phyloP scores from a whole-genome alignment of 2,797 vertebrate genomes.

The Phoxinus dragarum region DNA sequence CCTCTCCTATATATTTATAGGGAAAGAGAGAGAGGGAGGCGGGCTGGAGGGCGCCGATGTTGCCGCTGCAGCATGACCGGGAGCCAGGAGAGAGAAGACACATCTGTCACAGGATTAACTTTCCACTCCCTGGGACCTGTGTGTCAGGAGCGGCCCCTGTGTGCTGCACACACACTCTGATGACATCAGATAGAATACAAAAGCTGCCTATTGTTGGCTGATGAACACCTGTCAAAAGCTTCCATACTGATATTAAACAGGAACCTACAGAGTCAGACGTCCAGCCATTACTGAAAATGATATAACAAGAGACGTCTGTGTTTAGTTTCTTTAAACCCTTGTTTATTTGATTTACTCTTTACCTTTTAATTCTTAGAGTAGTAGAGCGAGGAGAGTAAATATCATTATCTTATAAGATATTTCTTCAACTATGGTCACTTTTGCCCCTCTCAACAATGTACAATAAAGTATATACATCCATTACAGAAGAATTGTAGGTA shows the following conservation, averaged over 20 bases:
- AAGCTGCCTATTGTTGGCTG: constrained; percentile 53
- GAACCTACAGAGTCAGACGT: not conserved
- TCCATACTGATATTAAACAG: constrained; percentile 12
- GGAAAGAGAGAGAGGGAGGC: constrained; percentile 74
- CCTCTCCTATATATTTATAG: constrained; percentile 54
- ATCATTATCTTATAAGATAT: not conserved
- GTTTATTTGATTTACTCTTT: not conserved
- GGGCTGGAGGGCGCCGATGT: constrained; percentile 71
- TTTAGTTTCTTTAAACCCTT: not conserved
- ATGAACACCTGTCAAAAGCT: constrained; percentile 49
- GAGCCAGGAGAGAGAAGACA: constrained; percentile 88
- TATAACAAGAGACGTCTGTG: not conserved
- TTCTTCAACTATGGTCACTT: not conserved
- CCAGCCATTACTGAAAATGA: constrained; percentile 11
- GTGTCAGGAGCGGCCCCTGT: constrained; percentile 76
- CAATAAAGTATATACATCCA: not conserved
- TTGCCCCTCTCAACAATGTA: not conserved
- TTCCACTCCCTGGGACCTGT: constrained; percentile 90
- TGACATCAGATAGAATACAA: constrained; percentile 67
- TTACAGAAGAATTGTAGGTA: not conserved
- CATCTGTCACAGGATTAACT: constrained; percentile 97
- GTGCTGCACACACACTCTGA: constrained; percentile 52
- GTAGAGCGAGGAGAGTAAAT: not conserved
- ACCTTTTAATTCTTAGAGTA: not conserved
- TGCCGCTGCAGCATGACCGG: constrained; percentile 86